Evolutionary conservation across 2,113 vertebrate genomes (phyloP).

Genomic region (Sylvietta virens): DNA sequence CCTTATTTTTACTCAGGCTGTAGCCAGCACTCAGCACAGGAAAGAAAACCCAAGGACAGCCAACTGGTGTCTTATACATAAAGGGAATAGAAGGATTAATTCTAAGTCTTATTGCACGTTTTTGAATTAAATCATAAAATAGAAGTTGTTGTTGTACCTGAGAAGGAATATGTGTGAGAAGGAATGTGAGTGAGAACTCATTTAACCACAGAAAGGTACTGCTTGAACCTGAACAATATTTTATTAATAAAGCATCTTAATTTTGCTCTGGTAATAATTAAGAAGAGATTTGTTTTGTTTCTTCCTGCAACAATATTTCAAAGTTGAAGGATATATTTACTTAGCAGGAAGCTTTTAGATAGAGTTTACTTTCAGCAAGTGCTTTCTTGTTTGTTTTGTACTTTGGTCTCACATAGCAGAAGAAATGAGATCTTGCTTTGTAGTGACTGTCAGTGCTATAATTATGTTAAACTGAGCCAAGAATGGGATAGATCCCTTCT

Average conservation of each 20-base stretch:
- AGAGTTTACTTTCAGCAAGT: background rate
- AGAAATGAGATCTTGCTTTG: background rate
- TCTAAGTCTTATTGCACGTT: background rate
- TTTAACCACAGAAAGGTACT: background rate
- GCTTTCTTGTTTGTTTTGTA: background rate
- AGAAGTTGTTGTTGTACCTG: background rate
- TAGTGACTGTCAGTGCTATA: background rate
- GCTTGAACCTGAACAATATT: background rate
- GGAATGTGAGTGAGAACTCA: background rate
- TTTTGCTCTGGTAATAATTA: background rate
- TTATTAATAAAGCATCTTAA: background rate
- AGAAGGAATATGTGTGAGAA: background rate
- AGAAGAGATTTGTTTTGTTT: background rate
- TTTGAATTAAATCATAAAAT: background rate
- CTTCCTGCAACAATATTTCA: background rate
- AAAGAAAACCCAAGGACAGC: background rate
- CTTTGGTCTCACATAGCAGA: background rate
- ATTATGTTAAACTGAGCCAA: background rate
- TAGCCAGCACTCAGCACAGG: background rate
- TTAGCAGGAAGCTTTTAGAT: background rate
- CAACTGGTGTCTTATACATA: background rate
- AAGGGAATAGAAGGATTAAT: background rate
- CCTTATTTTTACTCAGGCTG: background rate
- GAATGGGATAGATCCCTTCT: background rate
- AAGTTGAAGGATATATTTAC: background rate